Percentiles rank a stretch among this genome's conserved stretches.
Conservation (phyloP, 2,797 vertebrate genomes). For the Dipus sagitta region DNA sequence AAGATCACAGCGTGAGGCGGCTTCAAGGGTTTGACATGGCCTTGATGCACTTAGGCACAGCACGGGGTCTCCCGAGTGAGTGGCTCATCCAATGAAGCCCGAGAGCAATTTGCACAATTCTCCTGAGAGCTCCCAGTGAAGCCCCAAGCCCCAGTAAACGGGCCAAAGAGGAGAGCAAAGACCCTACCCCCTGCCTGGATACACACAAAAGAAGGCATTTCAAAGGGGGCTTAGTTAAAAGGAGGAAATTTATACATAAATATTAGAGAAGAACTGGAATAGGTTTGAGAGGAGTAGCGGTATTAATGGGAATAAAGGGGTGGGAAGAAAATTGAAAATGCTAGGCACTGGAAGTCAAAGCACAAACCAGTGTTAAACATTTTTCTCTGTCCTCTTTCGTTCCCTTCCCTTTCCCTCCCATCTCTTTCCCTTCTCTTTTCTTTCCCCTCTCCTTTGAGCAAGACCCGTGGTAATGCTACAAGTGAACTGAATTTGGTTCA, state of each 20-base stretch:
- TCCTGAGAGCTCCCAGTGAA: constrained; percentile 87
- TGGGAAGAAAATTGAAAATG: constrained; percentile 67
- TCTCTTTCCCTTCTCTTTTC: no score
- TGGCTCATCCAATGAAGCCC: constrained; percentile 90
- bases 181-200: constrained; percentile 82
- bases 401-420: rapidly evolving
- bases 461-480: constrained; percentile 37
- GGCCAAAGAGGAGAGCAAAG: constrained; percentile 86
- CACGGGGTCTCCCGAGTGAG: constrained; percentile 89
- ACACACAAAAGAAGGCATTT: constrained; percentile 87
- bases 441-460: constrained; percentile 49
- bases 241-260: constrained; percentile 85
- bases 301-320: neutral
- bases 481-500: constrained; percentile 64
- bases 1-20: constrained; percentile 90
- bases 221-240: constrained; percentile 86
- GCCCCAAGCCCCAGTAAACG: constrained; percentile 88
- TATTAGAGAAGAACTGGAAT: constrained; percentile 82
- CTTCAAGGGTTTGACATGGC: constrained; percentile 92
- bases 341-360: constrained; percentile 69
- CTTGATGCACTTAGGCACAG: constrained; percentile 92
- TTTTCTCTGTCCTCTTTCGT: neutral
- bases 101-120: constrained; percentile 90
- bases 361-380: constrained; percentile 73
- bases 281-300: constrained; percentile 47